A percentile compares a stretch with the other conserved stretches of the same genome.
phyloP scores from a whole-genome alignment of 2,888 invertebrate species.

The Ctenicera cuprea region DNA sequence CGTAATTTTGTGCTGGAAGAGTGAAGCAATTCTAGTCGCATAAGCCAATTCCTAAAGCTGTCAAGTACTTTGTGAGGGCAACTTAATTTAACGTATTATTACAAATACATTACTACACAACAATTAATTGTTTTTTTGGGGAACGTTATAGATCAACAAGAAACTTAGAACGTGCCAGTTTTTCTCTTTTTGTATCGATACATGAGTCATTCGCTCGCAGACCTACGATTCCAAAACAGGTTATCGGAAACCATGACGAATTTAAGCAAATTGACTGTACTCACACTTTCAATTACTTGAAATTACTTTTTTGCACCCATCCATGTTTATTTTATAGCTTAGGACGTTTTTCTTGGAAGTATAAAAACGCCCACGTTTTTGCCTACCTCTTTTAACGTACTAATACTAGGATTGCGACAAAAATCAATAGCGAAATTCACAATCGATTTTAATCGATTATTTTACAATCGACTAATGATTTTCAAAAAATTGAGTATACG shows the following conservation, averaged over 20 bases:
- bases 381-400: constrained; percentile 24
- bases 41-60: not conserved
- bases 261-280: constrained; percentile 70
- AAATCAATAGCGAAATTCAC: too few relatives aligned
- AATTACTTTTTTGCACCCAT: constrained; percentile 65
- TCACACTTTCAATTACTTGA: constrained; percentile 69
- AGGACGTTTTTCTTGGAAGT: not conserved
- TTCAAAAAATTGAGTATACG: too few relatives aligned
- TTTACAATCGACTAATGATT: too few relatives aligned
- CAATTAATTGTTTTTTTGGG: too few relatives aligned
- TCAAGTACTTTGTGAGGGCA: too few relatives aligned
- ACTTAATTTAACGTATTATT: too few relatives aligned
- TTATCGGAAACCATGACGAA: constrained; percentile 65
- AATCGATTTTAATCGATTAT: too few relatives aligned
- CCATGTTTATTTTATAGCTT: constrained; percentile 58
- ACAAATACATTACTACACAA: too few relatives aligned
- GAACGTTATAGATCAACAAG: too few relatives aligned
- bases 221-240: constrained; percentile 48
- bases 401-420: too few relatives aligned
- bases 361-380: constrained; percentile 28
- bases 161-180: constrained; percentile 34
- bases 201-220: constrained; percentile 32
- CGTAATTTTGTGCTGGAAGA: not conserved
- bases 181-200: constrained; percentile 29
- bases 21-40: not conserved